Base-by-base conservation (phyloP, 2,113 vertebrate species). In the Montifringilla adamsi region DNA sequence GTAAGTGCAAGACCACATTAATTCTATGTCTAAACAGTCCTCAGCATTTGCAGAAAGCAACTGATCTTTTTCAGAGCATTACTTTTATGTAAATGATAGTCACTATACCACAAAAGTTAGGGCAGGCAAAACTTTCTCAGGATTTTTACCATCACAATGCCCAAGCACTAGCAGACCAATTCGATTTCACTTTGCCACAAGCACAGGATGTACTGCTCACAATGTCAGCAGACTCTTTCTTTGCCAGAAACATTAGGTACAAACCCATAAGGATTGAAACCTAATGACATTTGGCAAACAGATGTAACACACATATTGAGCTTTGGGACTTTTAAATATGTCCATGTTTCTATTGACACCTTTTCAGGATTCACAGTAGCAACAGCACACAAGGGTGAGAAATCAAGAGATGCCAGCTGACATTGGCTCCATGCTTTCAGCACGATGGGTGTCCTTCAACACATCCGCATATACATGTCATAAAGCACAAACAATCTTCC, bases 1-100 rank as follows among this genome's bases (percentile, higher is more conserved):
- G 0, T 77, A 84, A 93, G 46, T 28, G 49, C 63, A 93, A 85
- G 83, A 74, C 83, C 73, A 84, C 69, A 96, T 95, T 93, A 89
- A 95, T 96, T 96, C 75, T 31, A 50, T 6, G 43, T 82, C 82
- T 94, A 69, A 93, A 86, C 44, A 93, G 82, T 62, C 52, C 47
- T 18, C 3, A 1, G 55, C 7, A 2, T 92, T 75, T 84, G 53
- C 70, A 95, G 87, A 92, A 59, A 94, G 43, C 49, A 78, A 50
- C 16, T 0, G 2, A 49, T 47, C 33, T 46, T 72, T 49, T 73
- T 50, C 24, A 20, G n/a, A 49, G 41, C 68, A 41, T 68, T 83
- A 18, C 28, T 81, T 92, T 60, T 28, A 16, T 90, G 20, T 39
- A 58, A 46, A 1, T 24, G 28, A 66, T 7, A 5, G 64, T 47